Evolutionary conservation across 2,888 invertebrate species (phyloP), one percentile per base, ranked within the genome.

Genomic region (Apamea anceps): DNA sequence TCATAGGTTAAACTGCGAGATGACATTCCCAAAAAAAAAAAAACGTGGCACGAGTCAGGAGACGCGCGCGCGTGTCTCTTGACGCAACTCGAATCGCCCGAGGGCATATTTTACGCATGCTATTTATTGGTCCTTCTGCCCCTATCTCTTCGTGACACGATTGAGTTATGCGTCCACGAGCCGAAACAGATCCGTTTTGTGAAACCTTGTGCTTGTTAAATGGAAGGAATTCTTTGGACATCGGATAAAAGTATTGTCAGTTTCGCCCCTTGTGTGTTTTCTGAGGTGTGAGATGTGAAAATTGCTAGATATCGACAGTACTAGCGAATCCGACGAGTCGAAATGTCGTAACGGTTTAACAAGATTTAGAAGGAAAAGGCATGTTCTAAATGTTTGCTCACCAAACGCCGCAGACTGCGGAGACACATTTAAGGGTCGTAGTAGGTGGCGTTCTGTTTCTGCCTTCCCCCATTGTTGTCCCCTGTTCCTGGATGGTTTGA

Each of bases 131-230:
- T 67, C 5, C 70, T 87, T 84, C 81, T 85, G 87, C 4, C 2
- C 2, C 6, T 21, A 1, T 1, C 15, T 76, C 13, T 10, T 4
- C 5, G 60, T 73, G 32, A 21, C 65, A 21, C 63, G 79, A 86
- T 89, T 75, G 79, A 75, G 88, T 88, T 86, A 85, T 86, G 82
- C 81, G 84, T 82, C 81, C 79, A 62, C 62, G 42, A 77, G 70
- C 75, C 79, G 77, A 82, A 84, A 80, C 73, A 75, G 80, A 89
- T 87, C 80, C 80, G 80, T 82, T 88, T 80, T 81, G 77, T 80
- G 70, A 54, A 77, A 54, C 81, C 72, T 12, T 74, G 70, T 84
- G 67, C 77, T 81, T 81, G 81, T 87, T 85, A 80, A 73, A 70
- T 51, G 67, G n/a, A n/a, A 28, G 45, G 57, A 77, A 77, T 85